A percentile compares a stretch with the other conserved stretches of the same genome.
Evolutionary conservation across 2,113 vertebrate genomes (phyloP).

Genomic region (Gallinago media): DNA sequence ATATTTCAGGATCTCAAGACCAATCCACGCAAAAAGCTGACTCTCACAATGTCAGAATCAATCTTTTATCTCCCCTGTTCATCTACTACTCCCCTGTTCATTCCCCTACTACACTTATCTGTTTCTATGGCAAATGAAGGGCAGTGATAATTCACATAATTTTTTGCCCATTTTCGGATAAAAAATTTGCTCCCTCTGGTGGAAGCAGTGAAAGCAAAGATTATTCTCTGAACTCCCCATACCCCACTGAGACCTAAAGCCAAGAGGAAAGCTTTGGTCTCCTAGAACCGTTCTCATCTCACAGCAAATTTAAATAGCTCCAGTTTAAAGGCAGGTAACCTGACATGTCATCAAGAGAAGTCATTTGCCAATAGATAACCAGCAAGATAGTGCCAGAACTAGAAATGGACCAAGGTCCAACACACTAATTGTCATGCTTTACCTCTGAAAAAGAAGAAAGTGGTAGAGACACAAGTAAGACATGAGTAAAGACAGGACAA

Average conservation of each 20-base stretch:
- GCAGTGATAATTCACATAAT: background rate
- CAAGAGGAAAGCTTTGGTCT: background rate
- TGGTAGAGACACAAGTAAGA: background rate
- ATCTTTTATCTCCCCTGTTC: background rate
- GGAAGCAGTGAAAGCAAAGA: background rate
- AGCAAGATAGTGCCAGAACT: background rate
- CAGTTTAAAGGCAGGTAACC: background rate
- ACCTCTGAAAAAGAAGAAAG: background rate
- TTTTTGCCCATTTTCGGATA: background rate
- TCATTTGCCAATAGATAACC: background rate
- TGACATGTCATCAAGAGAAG: background rate
- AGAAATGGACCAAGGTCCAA: background rate
- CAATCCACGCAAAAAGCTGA: background rate
- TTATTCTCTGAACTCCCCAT: background rate
- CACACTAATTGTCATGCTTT: rapidly evolving
- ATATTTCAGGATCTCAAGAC: background rate
- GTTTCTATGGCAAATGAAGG: background rate
- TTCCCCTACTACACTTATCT: background rate
- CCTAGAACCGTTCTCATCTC: background rate
- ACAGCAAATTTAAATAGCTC: background rate
- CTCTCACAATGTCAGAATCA: rapidly evolving
- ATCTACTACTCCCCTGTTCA: background rate
- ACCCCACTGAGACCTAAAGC: background rate
- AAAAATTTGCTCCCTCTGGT: constrained; percentile 50
- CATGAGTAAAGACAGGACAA: background rate